These are phyloP conservation scores for Zeugodacus cucurbitae DNA, from an alignment of 1,140 invertebrate genomes.

Conservation along the genomic window DNA sequence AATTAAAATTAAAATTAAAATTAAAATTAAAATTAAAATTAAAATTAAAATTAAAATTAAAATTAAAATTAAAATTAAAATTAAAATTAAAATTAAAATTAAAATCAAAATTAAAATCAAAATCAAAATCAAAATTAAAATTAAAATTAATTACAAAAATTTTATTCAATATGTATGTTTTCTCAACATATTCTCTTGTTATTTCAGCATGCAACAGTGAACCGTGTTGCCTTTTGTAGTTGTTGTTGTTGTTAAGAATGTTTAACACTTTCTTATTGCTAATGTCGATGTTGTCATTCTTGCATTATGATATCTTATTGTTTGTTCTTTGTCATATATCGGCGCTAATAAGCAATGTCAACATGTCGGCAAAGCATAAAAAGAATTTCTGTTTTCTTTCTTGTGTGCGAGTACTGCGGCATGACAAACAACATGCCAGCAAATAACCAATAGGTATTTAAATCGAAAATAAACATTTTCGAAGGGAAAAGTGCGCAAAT, in stretches of 20 bases:
- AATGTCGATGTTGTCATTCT: background rate
- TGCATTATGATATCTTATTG: background rate
- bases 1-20: too few relatives aligned
- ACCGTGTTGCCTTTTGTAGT: background rate
- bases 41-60: too few relatives aligned
- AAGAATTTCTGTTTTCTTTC: background rate
- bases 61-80: too few relatives aligned
- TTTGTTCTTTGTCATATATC: background rate
- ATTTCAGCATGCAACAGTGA: too few relatives aligned
- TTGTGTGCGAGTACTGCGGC: background rate
- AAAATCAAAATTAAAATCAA: too few relatives aligned
- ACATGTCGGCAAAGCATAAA: conserved; percentile 5
- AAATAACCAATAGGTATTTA: background rate
- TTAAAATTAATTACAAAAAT: too few relatives aligned
- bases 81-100: too few relatives aligned
- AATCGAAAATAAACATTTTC: background rate
- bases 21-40: too few relatives aligned
- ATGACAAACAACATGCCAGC: background rate
- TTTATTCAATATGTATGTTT: too few relatives aligned
- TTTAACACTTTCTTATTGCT: background rate
- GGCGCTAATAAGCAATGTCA: background rate
- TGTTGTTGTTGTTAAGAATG: background rate
- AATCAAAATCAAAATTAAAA: too few relatives aligned
- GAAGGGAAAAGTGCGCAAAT: background rate
- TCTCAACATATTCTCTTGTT: too few relatives aligned